Conservation (phyloP, 2,797 vertebrate genomes). For the Tenualosa thibaudeaui region DNA sequence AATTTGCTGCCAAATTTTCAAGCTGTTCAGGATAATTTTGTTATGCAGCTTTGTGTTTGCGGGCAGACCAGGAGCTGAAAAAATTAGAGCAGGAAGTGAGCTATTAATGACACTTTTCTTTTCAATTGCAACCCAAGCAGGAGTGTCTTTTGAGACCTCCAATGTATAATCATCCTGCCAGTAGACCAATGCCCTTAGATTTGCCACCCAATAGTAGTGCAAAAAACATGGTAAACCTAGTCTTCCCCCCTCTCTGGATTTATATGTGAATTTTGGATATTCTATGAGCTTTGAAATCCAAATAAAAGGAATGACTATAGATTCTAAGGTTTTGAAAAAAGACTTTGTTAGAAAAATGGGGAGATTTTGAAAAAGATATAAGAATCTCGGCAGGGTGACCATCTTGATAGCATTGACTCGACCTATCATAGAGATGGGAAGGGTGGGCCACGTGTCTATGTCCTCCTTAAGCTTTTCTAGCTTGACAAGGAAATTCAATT, state of each 20-base stretch:
- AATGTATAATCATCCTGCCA: neutral
- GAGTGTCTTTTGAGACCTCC: neutral
- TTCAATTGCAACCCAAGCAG: neutral
- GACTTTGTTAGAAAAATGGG: constrained; percentile 14
- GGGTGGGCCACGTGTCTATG: neutral
- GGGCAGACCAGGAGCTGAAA: neutral
- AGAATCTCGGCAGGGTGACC: constrained; percentile 20
- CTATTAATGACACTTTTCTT: neutral
- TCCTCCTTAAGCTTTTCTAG: constrained; percentile 3
- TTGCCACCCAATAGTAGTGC: constrained; percentile 30
- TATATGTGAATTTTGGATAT: constrained; percentile 22
- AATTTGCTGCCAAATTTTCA: neutral
- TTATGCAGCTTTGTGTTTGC: neutral
- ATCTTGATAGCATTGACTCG: constrained; percentile 37
- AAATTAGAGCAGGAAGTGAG: neutral
- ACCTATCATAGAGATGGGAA: constrained; percentile 20
- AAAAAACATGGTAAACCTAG: constrained; percentile 5
- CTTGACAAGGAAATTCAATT: constrained; percentile 21
- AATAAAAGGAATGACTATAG: constrained; percentile 31
- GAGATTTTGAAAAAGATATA: constrained; percentile 29
- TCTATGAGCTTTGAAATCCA: constrained; percentile 30
- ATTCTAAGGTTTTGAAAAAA: constrained; percentile 27
- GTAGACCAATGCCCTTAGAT: neutral
- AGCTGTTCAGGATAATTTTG: neutral
- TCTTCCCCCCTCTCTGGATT: constrained; percentile 6